Conservation (phyloP, 2,888 invertebrate genomes). For the Eutolmus rufibarbis region DNA sequence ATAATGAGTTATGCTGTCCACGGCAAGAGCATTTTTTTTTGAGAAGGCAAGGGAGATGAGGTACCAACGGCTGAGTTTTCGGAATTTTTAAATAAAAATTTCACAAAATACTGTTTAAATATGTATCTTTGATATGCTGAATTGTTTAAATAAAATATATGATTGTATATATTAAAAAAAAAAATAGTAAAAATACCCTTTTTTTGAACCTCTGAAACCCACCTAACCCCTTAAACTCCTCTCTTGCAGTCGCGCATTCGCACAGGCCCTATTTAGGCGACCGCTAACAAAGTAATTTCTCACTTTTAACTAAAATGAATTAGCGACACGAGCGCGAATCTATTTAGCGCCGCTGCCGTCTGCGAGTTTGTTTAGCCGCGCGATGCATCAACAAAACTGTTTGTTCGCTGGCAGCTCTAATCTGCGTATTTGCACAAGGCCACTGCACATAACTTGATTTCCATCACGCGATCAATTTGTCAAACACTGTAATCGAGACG, state of each 20-base stretch:
- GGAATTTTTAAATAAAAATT: too few species aligned
- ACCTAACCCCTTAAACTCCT: too few species aligned
- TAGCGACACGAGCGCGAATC: neutral
- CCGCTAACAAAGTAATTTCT: neutral
- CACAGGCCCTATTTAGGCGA: neutral
- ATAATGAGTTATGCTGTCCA: too few species aligned
- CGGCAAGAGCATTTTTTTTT: too few species aligned
- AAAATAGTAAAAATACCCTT: too few species aligned
- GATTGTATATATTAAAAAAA: too few species aligned
- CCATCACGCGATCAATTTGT: slow-evolving; percentile 44
- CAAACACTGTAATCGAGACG: slow-evolving; percentile 43
- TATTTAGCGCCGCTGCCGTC: neutral
- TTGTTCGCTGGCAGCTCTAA: slow-evolving; percentile 30
- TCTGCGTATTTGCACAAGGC: slow-evolving; percentile 34
- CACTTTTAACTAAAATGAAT: slow-evolving; percentile 6
- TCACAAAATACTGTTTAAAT: too few species aligned
- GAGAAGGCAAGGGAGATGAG: too few species aligned
- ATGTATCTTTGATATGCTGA: too few species aligned
- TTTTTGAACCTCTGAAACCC: too few species aligned
- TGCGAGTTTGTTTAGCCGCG: neutral
- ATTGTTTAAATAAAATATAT: too few species aligned
- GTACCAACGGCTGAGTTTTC: too few species aligned
- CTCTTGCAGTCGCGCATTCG: neutral
- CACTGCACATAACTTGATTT: slow-evolving; percentile 40
- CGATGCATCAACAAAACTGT: slow-evolving; percentile 21